phyloP scores from a whole-genome alignment of 1,140 invertebrate genomes.

The Danaus plexippus region DNA sequence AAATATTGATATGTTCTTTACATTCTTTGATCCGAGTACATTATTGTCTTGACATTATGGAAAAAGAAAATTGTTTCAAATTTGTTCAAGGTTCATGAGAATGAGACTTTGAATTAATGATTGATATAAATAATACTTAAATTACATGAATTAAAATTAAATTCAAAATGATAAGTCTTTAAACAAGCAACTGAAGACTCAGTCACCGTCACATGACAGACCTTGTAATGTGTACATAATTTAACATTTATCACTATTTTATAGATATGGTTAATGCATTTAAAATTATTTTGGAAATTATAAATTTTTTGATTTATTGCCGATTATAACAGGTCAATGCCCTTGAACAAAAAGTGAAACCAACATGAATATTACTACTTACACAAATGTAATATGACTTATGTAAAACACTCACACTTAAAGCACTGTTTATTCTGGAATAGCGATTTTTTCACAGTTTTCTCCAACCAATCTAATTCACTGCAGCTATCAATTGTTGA shows the following conservation, averaged over 20 bases:
- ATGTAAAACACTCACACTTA: constrained; percentile 9
- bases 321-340: too few species aligned
- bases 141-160: background rate
- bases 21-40: constrained; percentile 3
- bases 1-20: constrained; percentile 16
- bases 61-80: constrained; percentile 1
- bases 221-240: too few species aligned
- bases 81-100: background rate
- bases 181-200: too few species aligned
- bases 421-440: constrained; percentile 13
- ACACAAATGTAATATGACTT: constrained; percentile 1
- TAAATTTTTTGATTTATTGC: too few species aligned
- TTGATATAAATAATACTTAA: background rate
- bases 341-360: too few species aligned
- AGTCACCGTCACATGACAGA: too few species aligned
- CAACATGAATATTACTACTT: constrained; percentile 1
- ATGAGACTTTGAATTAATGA: background rate
- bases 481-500: constrained; percentile 46
- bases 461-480: constrained; percentile 28
- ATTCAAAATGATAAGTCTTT: constrained; percentile 1
- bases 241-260: too few species aligned
- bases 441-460: constrained; percentile 9
- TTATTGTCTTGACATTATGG: background rate
- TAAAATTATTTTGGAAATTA: too few species aligned
- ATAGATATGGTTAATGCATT: too few species aligned